Evolutionary conservation across 2,113 vertebrate genomes (phyloP), one percentile per base, ranked within the genome.

Genomic region (Toxostoma redivivum): DNA sequence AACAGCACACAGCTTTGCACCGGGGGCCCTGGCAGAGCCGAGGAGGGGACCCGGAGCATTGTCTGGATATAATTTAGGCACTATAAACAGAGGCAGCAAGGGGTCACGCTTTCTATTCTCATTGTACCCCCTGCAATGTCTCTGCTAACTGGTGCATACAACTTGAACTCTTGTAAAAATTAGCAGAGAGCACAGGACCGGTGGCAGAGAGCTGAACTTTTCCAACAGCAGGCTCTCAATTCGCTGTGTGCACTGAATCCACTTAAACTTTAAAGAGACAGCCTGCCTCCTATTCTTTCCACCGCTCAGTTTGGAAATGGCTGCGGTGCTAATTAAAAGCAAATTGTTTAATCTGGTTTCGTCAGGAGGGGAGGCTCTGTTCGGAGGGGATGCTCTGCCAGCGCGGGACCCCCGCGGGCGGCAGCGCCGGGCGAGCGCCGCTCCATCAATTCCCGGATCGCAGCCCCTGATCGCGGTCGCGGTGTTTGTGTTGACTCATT

Each of bases 271-370:
- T 81, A 91, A 93, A 95, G 95, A 96, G 90, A 86, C 89, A 86
- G 95, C 11, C 92, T 62, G 88, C 95, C 67, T 56, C 61, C 83
- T 62, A 7, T 57, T 61, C 82, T 93, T 81, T 14, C 90, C 3
- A 9, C 53, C 7, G 79, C 96, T 81, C 57, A n/a, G 67, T 33
- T 92, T 81, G 84, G 93, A 96, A 96, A 95, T 7, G 78, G 92
- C 95, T 94, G 92, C 84, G 16, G 93, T 48, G 45, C 97, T 98
- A 97, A 98, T 98, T 97, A 96, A 97, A 97, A 97, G 95, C 96
- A 96, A 97, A 97, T 97, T 86, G 95, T 97, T 97, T 98, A 65
- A 97, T 96, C 72, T 89, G 2, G 61, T 65, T 79, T 96, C 33
- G 5, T 97, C 88, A 62, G 93, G 93, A 53, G 92, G 91, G 94